Percentiles rank a stretch among this genome's conserved stretches.
Conservation (phyloP, 2,113 vertebrate species). For the Engraulis encrasicolus region DNA sequence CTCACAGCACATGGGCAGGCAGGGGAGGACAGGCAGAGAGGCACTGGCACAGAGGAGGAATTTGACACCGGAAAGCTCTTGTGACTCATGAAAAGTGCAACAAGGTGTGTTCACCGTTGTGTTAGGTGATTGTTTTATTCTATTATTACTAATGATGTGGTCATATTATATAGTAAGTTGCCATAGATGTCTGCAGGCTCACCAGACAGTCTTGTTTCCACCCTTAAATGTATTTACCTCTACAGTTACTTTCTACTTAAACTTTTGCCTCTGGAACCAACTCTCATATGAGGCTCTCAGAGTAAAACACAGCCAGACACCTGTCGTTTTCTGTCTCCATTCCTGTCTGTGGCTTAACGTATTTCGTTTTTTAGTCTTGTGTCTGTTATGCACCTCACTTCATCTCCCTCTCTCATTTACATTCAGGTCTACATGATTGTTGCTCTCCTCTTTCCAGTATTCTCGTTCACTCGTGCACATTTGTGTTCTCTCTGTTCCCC, state of each 20-base stretch:
- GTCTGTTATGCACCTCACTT: not conserved
- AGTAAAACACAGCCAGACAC: not conserved
- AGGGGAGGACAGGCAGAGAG: not conserved
- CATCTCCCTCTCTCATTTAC: not conserved
- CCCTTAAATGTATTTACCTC: not conserved
- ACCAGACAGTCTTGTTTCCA: not conserved
- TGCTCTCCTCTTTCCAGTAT: no score
- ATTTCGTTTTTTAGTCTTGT: not conserved
- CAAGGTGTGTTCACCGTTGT: not conserved
- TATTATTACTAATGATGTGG: not conserved
- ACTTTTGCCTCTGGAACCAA: not conserved
- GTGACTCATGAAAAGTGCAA: not conserved
- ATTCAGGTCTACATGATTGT: not conserved
- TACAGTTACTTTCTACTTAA: not conserved
- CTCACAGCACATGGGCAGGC: not conserved
- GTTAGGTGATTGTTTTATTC: not conserved
- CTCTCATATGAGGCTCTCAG: not conserved
- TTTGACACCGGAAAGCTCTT: not conserved
- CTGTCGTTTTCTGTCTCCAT: not conserved
- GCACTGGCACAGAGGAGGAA: not conserved
- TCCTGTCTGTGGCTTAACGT: not conserved
- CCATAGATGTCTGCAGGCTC: not conserved
- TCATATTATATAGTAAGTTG: not conserved
- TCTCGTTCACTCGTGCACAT: no score
- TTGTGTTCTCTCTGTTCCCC: not conserved